phyloP scores from a whole-genome alignment of 2,888 invertebrate species.

The Liopterus haemorrhoidalis region DNA sequence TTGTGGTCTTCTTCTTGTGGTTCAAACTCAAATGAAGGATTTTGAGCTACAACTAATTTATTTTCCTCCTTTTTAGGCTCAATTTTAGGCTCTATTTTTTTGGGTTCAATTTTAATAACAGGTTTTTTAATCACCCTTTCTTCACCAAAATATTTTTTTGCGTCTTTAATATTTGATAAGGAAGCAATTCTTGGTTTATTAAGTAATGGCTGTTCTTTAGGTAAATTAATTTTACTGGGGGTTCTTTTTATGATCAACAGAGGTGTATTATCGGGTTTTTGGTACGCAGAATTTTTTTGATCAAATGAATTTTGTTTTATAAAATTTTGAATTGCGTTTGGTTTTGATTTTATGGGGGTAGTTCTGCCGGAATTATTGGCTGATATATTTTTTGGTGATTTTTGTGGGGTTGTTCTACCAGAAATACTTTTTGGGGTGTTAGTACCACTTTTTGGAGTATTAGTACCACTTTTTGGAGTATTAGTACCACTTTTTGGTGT shows the following conservation, averaged over 20 bases:
- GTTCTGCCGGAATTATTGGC: not conserved
- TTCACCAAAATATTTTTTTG: slow-evolving; percentile 45
- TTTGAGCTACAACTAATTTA: slow-evolving; percentile 14
- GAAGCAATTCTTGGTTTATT: slow-evolving; percentile 44
- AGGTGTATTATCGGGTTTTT: slow-evolving; percentile 37
- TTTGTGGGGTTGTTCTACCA: not conserved
- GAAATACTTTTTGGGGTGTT: not conserved
- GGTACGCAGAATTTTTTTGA: slow-evolving; percentile 10
- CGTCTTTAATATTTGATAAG: slow-evolving; percentile 37
- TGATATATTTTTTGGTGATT: not conserved
- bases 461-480: slow-evolving; percentile 2
- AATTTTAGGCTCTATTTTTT: slow-evolving; percentile 38
- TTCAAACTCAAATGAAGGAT: slow-evolving; percentile 43
- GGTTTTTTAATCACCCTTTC: slow-evolving; percentile 27
- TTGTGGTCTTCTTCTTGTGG: slow-evolving; percentile 43
- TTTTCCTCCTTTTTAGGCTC: slow-evolving; percentile 24
- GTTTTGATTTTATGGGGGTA: slow-evolving; percentile 6
- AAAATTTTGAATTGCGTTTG: slow-evolving; percentile 17
- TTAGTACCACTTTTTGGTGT: slow-evolving; percentile 2
- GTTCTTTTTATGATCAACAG: slow-evolving; percentile 44
- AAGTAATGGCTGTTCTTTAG: slow-evolving; percentile 40
- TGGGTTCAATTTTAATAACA: slow-evolving; percentile 30
- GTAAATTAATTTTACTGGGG: slow-evolving; percentile 41
- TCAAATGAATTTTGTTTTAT: slow-evolving; percentile 23
- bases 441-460: slow-evolving; percentile 1